Conservation (phyloP, 2,113 vertebrate genomes). For the Bufo bufo region DNA sequence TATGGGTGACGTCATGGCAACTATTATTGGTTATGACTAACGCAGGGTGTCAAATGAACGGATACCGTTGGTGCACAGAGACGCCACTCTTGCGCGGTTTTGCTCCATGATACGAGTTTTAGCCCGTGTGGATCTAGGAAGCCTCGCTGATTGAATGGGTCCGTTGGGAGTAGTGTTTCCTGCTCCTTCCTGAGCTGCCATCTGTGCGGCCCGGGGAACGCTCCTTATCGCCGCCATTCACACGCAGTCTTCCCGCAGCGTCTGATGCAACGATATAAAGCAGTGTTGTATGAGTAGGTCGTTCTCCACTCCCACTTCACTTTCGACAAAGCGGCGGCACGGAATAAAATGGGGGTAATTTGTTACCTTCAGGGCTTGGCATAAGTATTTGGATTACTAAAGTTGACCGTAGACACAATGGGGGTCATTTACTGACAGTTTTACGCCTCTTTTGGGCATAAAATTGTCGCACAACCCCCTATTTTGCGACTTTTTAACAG, state of each 20-base stretch:
- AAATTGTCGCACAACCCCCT: too few species aligned
- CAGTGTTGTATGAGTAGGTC: background rate
- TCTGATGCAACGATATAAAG: background rate
- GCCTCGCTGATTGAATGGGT: background rate
- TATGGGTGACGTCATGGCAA: too few species aligned
- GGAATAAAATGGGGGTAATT: too few species aligned
- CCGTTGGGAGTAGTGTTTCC: background rate
- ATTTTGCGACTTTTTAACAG: too few species aligned
- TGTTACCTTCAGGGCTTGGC: too few species aligned
- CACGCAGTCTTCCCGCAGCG: background rate
- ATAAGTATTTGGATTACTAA: too few species aligned
- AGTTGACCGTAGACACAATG: too few species aligned
- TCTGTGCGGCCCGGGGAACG: background rate
- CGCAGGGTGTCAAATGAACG: too few species aligned
- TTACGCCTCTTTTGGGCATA: too few species aligned
- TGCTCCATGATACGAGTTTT: background rate
- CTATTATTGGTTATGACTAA: too few species aligned
- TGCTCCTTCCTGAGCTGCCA: background rate
- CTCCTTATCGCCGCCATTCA: background rate
- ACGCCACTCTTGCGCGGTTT: background rate
- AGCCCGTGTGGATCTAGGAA: background rate
- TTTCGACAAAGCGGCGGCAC: background rate
- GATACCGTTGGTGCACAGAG: background rate
- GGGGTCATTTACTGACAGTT: too few species aligned
- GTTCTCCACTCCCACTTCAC: background rate